These are phyloP conservation scores for Datnioides undecimradiatus DNA, from an alignment of 2,113 vertebrate species.

Conservation along the genomic window DNA sequence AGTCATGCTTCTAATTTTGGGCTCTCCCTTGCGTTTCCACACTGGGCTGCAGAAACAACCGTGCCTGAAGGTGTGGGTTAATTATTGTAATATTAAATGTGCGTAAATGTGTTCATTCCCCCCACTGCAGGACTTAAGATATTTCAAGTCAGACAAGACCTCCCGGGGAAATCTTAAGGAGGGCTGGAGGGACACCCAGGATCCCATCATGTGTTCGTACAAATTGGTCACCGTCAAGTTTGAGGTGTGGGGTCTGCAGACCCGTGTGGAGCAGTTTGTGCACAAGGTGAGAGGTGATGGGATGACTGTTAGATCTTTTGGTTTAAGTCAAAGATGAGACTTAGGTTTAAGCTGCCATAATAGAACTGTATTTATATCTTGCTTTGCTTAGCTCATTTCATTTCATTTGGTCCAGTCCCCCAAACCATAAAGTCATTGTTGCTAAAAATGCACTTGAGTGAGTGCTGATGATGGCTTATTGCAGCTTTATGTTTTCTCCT, in stretches of 20 bases:
- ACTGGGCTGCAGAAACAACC: slow-evolving; percentile 9
- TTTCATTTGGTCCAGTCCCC: neutral
- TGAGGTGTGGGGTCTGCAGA: slow-evolving; percentile 99
- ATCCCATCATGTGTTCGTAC: slow-evolving; percentile 99
- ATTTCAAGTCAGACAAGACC: slow-evolving; percentile 97
- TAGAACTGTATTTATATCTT: neutral
- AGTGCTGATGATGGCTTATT: too few relatives aligned
- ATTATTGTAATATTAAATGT: slow-evolving; percentile 1
- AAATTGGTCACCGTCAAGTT: slow-evolving; percentile 99
- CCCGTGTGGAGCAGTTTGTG: slow-evolving; percentile 97
- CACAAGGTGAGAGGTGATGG: slow-evolving; percentile 90
- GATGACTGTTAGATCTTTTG: neutral
- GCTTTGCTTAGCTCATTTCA: neutral
- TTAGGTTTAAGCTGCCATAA: neutral
- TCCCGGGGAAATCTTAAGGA: slow-evolving; percentile 92
- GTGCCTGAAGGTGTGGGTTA: slow-evolving; percentile 18
- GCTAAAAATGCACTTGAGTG: neutral
- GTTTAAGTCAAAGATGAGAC: neutral
- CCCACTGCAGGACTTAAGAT: slow-evolving; percentile 89
- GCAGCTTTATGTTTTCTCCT: neutral
- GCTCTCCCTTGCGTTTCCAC: neutral
- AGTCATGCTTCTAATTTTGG: slow-evolving; percentile 30
- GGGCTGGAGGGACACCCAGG: slow-evolving; percentile 94
- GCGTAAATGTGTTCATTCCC: neutral
- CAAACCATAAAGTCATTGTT: neutral